phyloP scores from a whole-genome alignment of 2,888 invertebrate genomes.

The Geotrupes spiniger region DNA sequence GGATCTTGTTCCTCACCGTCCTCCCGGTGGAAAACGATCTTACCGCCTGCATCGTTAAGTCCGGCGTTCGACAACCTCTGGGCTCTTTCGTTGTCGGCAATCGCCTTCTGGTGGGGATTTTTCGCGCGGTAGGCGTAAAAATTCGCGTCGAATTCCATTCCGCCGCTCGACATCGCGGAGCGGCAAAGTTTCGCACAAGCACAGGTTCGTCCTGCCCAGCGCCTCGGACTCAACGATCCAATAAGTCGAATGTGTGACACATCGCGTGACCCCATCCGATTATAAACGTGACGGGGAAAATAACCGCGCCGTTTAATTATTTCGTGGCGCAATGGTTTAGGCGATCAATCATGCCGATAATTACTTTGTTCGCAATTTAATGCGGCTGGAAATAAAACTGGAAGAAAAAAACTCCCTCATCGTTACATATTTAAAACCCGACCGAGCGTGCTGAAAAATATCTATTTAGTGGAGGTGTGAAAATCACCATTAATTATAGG shows the following conservation, averaged over 20 bases:
- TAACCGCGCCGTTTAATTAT: constrained; percentile 37
- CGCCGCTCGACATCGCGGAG: too few relatives aligned
- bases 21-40: constrained; percentile 7
- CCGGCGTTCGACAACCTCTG: constrained; percentile 29
- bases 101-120: constrained; percentile 38
- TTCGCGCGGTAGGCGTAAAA: constrained; percentile 13
- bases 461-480: background rate
- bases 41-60: constrained; percentile 24
- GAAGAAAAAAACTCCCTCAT: too few relatives aligned
- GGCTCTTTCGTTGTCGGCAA: constrained; percentile 27
- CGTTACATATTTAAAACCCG: too few relatives aligned
- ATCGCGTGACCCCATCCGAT: constrained; percentile 38
- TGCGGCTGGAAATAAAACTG: background rate
- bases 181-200: too few relatives aligned
- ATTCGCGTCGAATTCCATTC: constrained; percentile 7
- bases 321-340: constrained; percentile 35
- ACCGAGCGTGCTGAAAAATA: constrained; percentile 1
- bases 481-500: background rate
- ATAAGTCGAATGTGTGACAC: constrained; percentile 1
- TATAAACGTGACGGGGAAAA: constrained; percentile 32
- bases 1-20: constrained; percentile 43
- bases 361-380: constrained; percentile 26
- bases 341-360: constrained; percentile 38
- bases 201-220: too few relatives aligned
- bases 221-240: background rate